Conservation (phyloP, 2,113 vertebrate genomes). For the Syngnathus typhle region DNA sequence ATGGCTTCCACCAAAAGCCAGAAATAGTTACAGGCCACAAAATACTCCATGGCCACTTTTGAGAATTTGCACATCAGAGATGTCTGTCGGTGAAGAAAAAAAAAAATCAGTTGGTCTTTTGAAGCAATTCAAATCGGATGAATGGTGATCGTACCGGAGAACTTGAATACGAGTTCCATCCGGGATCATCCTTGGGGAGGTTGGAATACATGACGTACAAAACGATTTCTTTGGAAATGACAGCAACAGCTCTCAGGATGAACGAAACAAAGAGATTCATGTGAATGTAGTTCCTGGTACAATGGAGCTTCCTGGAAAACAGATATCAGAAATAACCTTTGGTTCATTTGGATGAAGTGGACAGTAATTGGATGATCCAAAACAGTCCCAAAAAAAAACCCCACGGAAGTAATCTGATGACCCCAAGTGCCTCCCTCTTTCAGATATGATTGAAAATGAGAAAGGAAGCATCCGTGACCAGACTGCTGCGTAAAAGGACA, state of each 20-base stretch:
- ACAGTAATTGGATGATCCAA: background rate
- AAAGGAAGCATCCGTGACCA: background rate
- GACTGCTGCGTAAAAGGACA: background rate
- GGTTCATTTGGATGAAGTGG: background rate
- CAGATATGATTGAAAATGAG: background rate
- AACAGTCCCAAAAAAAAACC: background rate
- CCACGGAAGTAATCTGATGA: background rate
- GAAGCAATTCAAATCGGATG: no score
- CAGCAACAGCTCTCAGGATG: constrained; percentile 78
- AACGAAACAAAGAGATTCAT: constrained; percentile 95
- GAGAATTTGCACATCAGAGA: constrained; percentile 75
- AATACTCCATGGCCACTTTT: constrained; percentile 87
- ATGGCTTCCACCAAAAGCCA: constrained; percentile 94
- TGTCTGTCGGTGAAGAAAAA: constrained; percentile 70
- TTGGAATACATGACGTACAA: constrained; percentile 71
- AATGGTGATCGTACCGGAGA: constrained; percentile 68
- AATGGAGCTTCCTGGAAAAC: constrained; percentile 86
- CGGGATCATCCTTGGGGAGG: constrained; percentile 73
- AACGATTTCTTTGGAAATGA: constrained; percentile 81
- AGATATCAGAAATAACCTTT: constrained; percentile 3
- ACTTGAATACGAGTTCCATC: constrained; percentile 77
- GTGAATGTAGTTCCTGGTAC: constrained; percentile 95
- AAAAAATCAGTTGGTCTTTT: no score
- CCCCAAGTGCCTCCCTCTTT: background rate
- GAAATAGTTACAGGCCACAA: constrained; percentile 84